phyloP scores from a whole-genome alignment of 2,797 vertebrate species.

The Gymnoscopelus microlampas region DNA sequence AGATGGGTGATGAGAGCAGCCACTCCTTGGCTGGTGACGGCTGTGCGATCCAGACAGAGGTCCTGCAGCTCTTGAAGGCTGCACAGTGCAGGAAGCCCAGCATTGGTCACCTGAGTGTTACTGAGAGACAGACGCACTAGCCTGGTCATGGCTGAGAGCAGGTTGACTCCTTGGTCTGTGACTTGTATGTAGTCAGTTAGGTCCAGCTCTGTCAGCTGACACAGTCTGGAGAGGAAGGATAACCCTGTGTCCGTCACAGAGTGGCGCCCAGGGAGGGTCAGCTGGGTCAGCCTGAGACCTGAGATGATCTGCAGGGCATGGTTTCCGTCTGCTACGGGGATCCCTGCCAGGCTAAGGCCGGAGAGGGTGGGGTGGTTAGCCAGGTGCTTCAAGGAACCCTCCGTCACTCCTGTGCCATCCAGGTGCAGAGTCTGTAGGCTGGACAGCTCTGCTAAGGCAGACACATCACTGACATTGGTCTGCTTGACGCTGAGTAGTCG shows the following conservation, averaged over 20 bases:
- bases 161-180: slow-evolving; percentile 80
- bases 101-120: slow-evolving; percentile 85
- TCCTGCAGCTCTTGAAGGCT: slow-evolving; percentile 81
- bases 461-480: slow-evolving; percentile 82
- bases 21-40: slow-evolving; percentile 82
- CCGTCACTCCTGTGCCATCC: slow-evolving; percentile 78
- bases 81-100: slow-evolving; percentile 73
- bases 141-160: slow-evolving; percentile 78
- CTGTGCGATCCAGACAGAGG: slow-evolving; percentile 85
- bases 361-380: slow-evolving; percentile 75
- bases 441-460: slow-evolving; percentile 72
- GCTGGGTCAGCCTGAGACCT: slow-evolving; percentile 79
- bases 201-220: slow-evolving; percentile 81
- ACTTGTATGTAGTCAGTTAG: slow-evolving; percentile 86
- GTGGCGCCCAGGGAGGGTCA: slow-evolving; percentile 85
- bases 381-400: slow-evolving; percentile 77
- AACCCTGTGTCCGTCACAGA: slow-evolving; percentile 81
- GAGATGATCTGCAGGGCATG: slow-evolving; percentile 82
- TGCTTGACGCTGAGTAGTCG: slow-evolving; percentile 85
- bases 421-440: slow-evolving; percentile 82
- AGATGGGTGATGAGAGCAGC: slow-evolving; percentile 78
- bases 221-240: slow-evolving; percentile 71
- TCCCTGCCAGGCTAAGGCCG: slow-evolving; percentile 80
- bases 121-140: slow-evolving; percentile 84
- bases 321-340: slow-evolving; percentile 75